Conservation (phyloP, 1,140 invertebrate genomes). For the Telenomus remus region DNA sequence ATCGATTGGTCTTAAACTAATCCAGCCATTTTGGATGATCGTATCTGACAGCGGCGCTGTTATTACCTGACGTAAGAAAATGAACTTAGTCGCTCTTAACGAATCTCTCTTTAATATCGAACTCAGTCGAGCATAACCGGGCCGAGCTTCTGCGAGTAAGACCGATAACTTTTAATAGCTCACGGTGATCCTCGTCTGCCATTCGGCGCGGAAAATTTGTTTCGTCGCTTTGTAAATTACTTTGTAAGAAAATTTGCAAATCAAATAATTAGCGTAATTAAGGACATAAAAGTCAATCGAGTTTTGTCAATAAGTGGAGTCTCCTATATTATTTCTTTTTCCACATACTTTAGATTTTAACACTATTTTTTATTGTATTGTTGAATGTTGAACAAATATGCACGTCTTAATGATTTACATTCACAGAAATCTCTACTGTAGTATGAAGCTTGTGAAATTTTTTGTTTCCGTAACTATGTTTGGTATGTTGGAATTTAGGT, state of each 20-base stretch:
- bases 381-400: no score
- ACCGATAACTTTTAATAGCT: slow-evolving; percentile 65
- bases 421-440: no score
- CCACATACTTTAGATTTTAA: no score
- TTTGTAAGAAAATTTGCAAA: slow-evolving; percentile 8
- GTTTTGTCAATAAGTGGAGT: no score
- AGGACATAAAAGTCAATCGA: no score
- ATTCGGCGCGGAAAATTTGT: slow-evolving; percentile 58
- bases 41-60: slow-evolving; percentile 45
- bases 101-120: slow-evolving; percentile 62
- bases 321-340: no score
- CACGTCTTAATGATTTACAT: no score
- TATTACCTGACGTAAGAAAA: slow-evolving; percentile 59
- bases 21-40: slow-evolving; percentile 49
- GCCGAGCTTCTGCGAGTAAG: slow-evolving; percentile 39
- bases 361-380: no score
- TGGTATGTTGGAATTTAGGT: slow-evolving; percentile 11
- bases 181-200: slow-evolving; percentile 55
- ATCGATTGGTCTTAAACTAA: slow-evolving; percentile 43
- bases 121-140: slow-evolving; percentile 55
- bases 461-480: slow-evolving; percentile 10
- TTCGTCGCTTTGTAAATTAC: slow-evolving; percentile 30
- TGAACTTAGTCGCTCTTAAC: slow-evolving; percentile 60
- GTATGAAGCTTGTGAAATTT: no score
- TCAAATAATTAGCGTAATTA: no score